Evolutionary conservation across 2,797 vertebrate genomes (phyloP).

Genomic region (Enteromius treurensis): DNA sequence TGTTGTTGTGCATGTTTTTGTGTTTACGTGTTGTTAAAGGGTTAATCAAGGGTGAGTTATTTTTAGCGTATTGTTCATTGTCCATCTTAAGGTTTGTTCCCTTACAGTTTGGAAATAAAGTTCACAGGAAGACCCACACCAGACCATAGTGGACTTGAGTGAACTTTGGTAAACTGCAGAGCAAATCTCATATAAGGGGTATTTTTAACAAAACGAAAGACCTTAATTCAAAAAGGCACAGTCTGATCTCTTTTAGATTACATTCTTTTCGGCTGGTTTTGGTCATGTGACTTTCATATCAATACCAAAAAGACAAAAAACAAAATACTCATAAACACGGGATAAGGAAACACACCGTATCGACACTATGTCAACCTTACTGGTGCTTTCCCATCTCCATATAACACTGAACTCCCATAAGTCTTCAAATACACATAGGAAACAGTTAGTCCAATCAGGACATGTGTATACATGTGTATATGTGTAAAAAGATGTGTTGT

Average conservation of each 20-base stretch:
- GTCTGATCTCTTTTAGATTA: constrained; percentile 26
- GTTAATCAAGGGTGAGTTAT: constrained; percentile 70
- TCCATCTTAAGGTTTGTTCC: constrained; percentile 61
- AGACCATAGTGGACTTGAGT: constrained; percentile 6
- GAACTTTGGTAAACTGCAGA: constrained; percentile 3
- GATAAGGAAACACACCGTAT: neutral
- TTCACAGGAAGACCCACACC: constrained; percentile 64
- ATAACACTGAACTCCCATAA: neutral
- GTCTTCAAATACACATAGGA: constrained; percentile 20
- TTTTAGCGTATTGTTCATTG: constrained; percentile 82
- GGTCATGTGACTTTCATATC: neutral
- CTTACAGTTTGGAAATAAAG: constrained; percentile 61
- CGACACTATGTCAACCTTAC: neutral
- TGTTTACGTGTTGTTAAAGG: constrained; percentile 54
- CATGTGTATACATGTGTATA: too few relatives aligned
- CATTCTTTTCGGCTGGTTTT: neutral
- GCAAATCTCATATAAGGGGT: neutral
- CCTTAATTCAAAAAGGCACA: neutral
- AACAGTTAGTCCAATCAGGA: constrained; percentile 31
- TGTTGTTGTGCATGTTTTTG: constrained; percentile 64
- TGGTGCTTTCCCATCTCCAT: neutral
- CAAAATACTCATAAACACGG: neutral
- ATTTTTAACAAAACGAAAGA: neutral
- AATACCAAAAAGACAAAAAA: constrained; percentile 9
- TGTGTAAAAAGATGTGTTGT: constrained; percentile 13